A percentile compares a stretch with the other conserved stretches of the same genome.
These are phyloP conservation scores for Siphlonurus alternatus DNA, from an alignment of 2,888 invertebrate species.

Conservation along the genomic window DNA sequence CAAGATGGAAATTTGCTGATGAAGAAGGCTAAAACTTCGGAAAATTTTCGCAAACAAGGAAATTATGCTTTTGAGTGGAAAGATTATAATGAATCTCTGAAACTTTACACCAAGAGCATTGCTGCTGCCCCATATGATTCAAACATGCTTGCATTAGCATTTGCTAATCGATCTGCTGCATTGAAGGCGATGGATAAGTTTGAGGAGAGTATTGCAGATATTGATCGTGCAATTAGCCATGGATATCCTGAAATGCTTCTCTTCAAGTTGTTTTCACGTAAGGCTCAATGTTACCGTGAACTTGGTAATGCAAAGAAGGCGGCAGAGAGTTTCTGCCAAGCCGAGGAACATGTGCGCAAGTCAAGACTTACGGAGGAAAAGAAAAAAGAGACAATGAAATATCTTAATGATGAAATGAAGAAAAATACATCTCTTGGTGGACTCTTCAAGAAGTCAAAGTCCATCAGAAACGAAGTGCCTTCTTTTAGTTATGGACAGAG, in stretches of 20 bases:
- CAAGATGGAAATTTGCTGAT: too few species aligned
- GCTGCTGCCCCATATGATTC: conserved; percentile 39
- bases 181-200: not conserved
- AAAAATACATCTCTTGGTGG: not conserved
- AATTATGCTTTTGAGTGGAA: conserved; percentile 14
- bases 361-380: not conserved
- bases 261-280: not conserved
- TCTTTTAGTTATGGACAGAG: not conserved
- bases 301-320: not conserved
- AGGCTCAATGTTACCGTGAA: not conserved
- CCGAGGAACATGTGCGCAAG: not conserved
- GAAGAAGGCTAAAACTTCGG: too few species aligned
- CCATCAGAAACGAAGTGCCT: not conserved
- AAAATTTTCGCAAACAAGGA: too few species aligned
- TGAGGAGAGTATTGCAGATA: not conserved
- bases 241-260: not conserved
- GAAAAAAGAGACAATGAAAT: not conserved
- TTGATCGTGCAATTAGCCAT: not conserved
- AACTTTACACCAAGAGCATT: conserved; percentile 45
- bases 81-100: conserved; percentile 21
- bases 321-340: not conserved
- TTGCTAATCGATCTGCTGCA: not conserved
- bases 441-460: not conserved
- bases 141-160: conserved; percentile 32
- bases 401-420: too few species aligned